Base-by-base conservation (phyloP, 2,113 vertebrate species). In the Cyprinodon variegatus region DNA sequence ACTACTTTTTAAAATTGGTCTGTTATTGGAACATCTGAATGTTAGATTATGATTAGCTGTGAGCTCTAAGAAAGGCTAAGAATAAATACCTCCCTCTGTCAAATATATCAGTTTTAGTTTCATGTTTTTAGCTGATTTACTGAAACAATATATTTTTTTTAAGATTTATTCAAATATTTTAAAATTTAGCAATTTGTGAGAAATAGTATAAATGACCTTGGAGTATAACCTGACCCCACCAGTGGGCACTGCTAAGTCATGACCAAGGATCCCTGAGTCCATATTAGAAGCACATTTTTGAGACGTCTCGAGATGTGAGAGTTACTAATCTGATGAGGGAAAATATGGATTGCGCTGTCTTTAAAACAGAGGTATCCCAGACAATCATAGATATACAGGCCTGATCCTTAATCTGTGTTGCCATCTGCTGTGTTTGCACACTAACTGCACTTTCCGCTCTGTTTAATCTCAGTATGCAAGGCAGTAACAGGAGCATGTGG, bases 361-460 rank as follows among this genome's bases (percentile, higher is more conserved):
- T 3, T 57, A 20, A 12, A 71, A 46, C 59, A 20, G 75, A 73
- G 50, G 61, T 60, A 37, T 74, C 65, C 69, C 60, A 86, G 69
- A 78, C 68, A 70, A 61, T 84, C 71, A 75, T 39, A 57, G 65
- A 77, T 66, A 13, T 29, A 57, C 20, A 65, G 74, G 80, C 66
- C 46, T 83, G 69, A 89, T 81, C 82, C 85, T 86, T 92, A 89
- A 92, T 91, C 88, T 86, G 79, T 84, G 81, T 87, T 86, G 84
- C 91, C 90, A 89, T 91, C 89, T 92, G 89, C 79, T 64, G 84
- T 81, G 77, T 82, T 81, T 75, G 59, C 79, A 78, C 76, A 80
- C 85, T 72, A 78, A 76, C 80, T 86, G 79, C 77, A 78, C 45
- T 64, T 71, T 70, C 70, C 4, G 38, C 72, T 73, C 65, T 72